Percentiles rank a stretch among this genome's conserved stretches.
These are phyloP conservation scores for Pelmatolapia mariae DNA, from an alignment of 2,113 vertebrate species.

Conservation along the genomic window DNA sequence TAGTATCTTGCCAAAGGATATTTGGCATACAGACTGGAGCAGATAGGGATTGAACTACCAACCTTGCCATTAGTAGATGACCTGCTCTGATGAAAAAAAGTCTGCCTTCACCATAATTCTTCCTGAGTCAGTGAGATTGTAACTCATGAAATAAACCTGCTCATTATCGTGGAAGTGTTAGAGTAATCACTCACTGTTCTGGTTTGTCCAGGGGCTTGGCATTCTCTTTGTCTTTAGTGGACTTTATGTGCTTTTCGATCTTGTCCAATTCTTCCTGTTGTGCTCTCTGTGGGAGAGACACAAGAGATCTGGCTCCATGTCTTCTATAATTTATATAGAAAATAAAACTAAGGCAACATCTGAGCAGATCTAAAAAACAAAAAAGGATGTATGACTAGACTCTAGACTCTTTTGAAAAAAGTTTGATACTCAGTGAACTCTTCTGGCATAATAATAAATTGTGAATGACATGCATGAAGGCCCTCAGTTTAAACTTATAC, in stretches of 20 bases:
- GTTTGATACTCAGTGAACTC: neutral
- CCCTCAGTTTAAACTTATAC: neutral
- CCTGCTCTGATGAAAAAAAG: neutral
- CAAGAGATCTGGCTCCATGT: neutral
- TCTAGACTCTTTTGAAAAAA: neutral
- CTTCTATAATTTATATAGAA: neutral
- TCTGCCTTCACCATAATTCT: neutral
- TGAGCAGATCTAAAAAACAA: neutral
- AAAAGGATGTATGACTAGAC: neutral
- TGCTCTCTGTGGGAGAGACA: constrained; percentile 79
- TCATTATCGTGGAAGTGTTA: neutral
- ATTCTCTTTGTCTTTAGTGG: constrained; percentile 88
- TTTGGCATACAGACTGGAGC: neutral
- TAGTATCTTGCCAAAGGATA: neutral
- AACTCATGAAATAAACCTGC: neutral
- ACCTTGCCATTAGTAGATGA: neutral
- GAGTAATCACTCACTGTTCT: constrained; percentile 84
- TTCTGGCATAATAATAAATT: neutral
- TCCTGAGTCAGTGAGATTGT: neutral
- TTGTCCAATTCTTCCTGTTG: constrained; percentile 95
- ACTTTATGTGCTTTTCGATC: constrained; percentile 91
- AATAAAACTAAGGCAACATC: neutral
- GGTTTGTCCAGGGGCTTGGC: constrained; percentile 93
- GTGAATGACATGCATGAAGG: neutral
- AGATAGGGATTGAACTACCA: neutral